phyloP scores from a whole-genome alignment of 2,797 vertebrate genomes.

The Salmo trutta region DNA sequence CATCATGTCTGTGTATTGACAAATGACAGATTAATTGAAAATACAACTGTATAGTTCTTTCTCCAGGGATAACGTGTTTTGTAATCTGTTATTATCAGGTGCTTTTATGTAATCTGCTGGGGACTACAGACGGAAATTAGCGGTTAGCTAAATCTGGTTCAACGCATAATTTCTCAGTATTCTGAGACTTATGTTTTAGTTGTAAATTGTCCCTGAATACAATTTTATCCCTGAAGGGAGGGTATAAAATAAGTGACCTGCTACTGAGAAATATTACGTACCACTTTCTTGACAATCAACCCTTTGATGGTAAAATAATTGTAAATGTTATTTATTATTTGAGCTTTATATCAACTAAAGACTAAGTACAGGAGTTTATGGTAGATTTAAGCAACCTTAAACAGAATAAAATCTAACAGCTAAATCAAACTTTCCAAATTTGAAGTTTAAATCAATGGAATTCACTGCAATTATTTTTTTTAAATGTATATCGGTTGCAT shows the following conservation, averaged over 20 bases:
- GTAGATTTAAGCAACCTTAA: neutral
- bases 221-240: too few relatives aligned
- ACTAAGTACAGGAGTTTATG: neutral
- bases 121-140: too few relatives aligned
- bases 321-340: neutral
- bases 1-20: neutral
- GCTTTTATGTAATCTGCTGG: too few relatives aligned
- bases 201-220: too few relatives aligned
- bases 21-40: neutral
- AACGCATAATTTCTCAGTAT: too few relatives aligned
- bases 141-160: too few relatives aligned
- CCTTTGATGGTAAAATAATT: neutral
- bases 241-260: neutral
- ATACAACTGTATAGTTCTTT: neutral
- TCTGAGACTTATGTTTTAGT: too few relatives aligned
- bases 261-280: neutral
- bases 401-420: too few relatives aligned
- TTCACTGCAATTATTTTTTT: neutral
- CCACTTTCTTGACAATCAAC: slow-evolving; percentile 39
- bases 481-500: neutral
- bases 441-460: neutral
- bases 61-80: neutral
- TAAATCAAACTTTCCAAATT: neutral
- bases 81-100: neutral
- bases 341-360: neutral